phyloP scores from a whole-genome alignment of 2,797 vertebrate genomes.

The Toxotes lorentzi region DNA sequence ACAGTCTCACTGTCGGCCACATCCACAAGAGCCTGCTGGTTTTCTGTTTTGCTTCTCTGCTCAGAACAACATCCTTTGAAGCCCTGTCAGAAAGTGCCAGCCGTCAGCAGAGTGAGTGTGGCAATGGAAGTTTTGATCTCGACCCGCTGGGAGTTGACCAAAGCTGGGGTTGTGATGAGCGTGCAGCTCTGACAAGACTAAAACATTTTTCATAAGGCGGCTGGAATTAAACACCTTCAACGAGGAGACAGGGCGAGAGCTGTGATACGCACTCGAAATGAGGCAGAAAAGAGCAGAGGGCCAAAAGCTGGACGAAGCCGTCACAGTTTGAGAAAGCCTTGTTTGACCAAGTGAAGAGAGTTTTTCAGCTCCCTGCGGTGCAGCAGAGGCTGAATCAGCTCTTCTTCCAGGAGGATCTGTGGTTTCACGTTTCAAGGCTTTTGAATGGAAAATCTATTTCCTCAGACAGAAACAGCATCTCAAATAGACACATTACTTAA shows the following conservation, averaged over 20 bases:
- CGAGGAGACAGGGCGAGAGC: conserved; percentile 9
- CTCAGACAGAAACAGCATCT: conserved; percentile 39
- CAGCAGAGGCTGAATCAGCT: conserved; percentile 63
- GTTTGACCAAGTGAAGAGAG: conserved; percentile 36
- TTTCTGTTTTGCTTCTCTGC: conserved; percentile 22
- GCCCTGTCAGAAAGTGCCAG: conserved; percentile 55
- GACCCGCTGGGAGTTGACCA: conserved; percentile 59
- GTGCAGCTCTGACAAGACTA: conserved; percentile 26
- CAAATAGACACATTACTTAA: conserved; percentile 21
- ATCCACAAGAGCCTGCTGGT: conserved; percentile 27
- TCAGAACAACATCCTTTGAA: conserved; percentile 53
- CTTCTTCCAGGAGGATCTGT: conserved; percentile 38
- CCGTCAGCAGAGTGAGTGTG: conserved; percentile 52
- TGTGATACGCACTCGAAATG: conserved; percentile 38
- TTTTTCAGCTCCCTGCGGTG: conserved; percentile 39
- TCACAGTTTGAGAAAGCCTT: conserved; percentile 35
- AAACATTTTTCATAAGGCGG: conserved; percentile 22
- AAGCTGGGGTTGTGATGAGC: conserved; percentile 50
- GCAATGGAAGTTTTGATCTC: conserved; percentile 50
- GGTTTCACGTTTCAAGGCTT: conserved; percentile 45
- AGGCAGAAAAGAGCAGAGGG: conserved; percentile 19
- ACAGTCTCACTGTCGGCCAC: conserved; percentile 26
- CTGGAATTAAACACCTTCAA: conserved; percentile 35
- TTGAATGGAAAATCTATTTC: conserved; percentile 55
- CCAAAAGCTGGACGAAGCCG: conserved; percentile 38